Evolutionary conservation across 2,888 invertebrate genomes (phyloP), one percentile per base, ranked within the genome.

Genomic region (Parnassius mnemosyne): DNA sequence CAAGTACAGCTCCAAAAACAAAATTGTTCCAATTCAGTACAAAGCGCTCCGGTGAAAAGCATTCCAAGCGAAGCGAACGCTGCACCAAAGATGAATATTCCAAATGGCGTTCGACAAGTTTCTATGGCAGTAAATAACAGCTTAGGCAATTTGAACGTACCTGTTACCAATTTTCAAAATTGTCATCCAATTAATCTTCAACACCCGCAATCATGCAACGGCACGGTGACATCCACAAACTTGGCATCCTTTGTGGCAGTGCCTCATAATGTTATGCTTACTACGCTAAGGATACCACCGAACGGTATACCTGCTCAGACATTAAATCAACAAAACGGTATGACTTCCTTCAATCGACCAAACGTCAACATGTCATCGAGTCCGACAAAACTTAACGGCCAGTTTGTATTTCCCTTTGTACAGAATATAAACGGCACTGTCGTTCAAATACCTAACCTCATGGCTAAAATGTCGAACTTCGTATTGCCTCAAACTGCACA

Each of bases 361-460:
- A 89, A 89, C 70, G 87, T 90, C 60, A 89, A 86, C 66, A 87
- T 91, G 42, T 73, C 88, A 61, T 49, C 63, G 2, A 92, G 91
- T 73, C 90, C 91, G 43, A 87, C 89, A 10, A 92, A 92, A 75
- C 73, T 92, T 51, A 92, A 90, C 66, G 89, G 87, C 66, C 93
- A 81, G 77, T 93, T 93, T 74, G 93, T 94, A 67, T 91, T 94
- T 78, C 93, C 93, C 2, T 83, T 94, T 53, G 82, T 94, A 79
- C 93, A 94, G 70, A 94, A 94, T 84, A 84, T 92, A 63, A 92
- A 92, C 64, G 92, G 92, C 64, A 82, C 92, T 53, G 89, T 94
- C 65, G 93, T 94, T 69, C 94, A 94, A 85, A 89, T 94, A 84
- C 94, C 93, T 63, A 93, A 93, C 74, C 77, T 94, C 63, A 87